phyloP scores from a whole-genome alignment of 2,888 invertebrate species.

The Sepiola atlantica region DNA sequence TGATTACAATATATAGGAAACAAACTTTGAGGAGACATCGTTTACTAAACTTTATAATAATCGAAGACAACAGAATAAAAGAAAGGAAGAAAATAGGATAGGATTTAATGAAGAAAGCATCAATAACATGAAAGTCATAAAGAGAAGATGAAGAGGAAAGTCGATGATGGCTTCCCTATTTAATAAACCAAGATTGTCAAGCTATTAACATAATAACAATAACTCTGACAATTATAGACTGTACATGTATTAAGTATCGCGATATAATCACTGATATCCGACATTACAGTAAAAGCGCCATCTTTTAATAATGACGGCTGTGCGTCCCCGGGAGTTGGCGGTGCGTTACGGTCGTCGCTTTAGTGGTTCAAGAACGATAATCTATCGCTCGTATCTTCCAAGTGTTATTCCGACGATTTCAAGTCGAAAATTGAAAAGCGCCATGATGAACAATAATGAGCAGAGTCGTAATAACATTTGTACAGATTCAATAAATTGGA shows the following conservation, averaged over 20 bases:
- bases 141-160: too few relatives aligned
- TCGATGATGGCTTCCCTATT: not conserved
- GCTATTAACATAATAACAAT: not conserved
- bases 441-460: not conserved
- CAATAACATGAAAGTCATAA: too few relatives aligned
- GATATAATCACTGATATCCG: not conserved
- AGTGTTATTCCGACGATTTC: not conserved
- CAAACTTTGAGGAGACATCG: too few relatives aligned
- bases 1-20: too few relatives aligned
- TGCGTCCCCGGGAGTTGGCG: not conserved
- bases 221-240: not conserved
- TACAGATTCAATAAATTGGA: not conserved
- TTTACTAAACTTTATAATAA: too few relatives aligned
- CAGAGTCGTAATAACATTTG: not conserved
- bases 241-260: not conserved
- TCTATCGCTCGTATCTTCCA: not conserved
- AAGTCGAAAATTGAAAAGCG: not conserved
- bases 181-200: not conserved
- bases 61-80: not conserved
- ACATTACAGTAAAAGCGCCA: not conserved
- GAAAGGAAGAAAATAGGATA: not conserved
- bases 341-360: not conserved
- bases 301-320: not conserved
- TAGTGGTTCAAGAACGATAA: not conserved
- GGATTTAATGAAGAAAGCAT: too few relatives aligned